These are phyloP conservation scores for Stegostoma tigrinum DNA, from an alignment of 2,113 vertebrate species.

Conservation along the genomic window DNA sequence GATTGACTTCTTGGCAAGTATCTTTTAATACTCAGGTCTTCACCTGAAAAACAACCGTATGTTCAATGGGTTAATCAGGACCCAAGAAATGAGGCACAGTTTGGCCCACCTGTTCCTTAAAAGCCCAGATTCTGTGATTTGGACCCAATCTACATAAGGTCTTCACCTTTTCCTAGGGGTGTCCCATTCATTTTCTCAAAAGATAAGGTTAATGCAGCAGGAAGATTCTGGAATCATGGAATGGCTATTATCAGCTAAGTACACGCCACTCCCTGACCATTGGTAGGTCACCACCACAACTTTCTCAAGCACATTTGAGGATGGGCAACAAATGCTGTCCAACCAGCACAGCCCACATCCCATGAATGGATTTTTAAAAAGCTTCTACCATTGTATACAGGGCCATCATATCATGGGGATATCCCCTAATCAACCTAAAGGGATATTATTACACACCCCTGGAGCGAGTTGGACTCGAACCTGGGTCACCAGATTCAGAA, in stretches of 20 bases:
- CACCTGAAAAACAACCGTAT: background rate
- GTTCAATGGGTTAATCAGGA: too few species aligned
- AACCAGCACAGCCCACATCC: too few species aligned
- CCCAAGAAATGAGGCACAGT: background rate
- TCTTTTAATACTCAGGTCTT: background rate
- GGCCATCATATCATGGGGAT: too few species aligned
- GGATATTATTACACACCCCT: too few species aligned
- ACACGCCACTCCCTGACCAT: background rate
- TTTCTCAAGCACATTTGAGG: background rate
- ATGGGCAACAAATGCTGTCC: too few species aligned
- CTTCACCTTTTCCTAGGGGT: too few species aligned
- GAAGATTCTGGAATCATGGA: background rate
- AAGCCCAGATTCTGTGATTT: background rate
- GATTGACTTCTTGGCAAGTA: background rate
- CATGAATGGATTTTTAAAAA: too few species aligned
- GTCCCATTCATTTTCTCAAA: too few species aligned
- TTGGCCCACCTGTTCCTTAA: background rate
- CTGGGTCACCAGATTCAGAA: too few species aligned
- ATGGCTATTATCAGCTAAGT: background rate
- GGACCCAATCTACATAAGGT: background rate
- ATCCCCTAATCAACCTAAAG: too few species aligned
- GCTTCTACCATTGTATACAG: background rate
- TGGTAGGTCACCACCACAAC: too few species aligned
- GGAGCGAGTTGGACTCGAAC: too few species aligned
- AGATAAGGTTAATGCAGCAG: background rate